Conservation (phyloP, 2,113 vertebrate species). For the Zosterops borbonicus region DNA sequence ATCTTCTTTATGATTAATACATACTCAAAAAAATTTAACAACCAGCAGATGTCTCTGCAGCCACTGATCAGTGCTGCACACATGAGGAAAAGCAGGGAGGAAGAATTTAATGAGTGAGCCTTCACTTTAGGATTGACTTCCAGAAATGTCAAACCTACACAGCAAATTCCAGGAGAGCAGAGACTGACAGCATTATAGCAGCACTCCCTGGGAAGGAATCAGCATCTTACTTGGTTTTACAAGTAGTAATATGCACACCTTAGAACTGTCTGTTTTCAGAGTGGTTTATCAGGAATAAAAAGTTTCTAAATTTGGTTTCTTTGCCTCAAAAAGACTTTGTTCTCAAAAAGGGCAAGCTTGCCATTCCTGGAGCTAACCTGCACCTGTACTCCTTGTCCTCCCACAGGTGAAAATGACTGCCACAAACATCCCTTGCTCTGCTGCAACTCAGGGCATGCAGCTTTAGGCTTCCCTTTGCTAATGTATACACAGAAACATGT, state of each 20-base stretch:
- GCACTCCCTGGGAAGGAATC: neutral
- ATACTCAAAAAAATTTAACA: neutral
- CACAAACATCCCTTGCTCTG: neutral
- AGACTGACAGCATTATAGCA: neutral
- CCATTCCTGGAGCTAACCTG: neutral
- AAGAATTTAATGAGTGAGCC: neutral
- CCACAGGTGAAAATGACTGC: neutral
- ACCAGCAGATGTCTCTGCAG: slow-evolving; percentile 48
- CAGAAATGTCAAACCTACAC: neutral
- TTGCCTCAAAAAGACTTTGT: neutral
- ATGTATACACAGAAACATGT: neutral
- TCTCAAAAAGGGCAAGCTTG: neutral
- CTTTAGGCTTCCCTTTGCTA: neutral
- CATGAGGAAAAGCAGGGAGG: neutral
- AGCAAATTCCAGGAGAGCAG: neutral
- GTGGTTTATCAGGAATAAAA: neutral
- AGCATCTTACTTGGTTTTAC: neutral
- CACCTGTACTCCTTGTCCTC: neutral
- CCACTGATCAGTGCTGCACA: neutral
- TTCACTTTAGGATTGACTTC: neutral
- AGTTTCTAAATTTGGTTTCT: neutral
- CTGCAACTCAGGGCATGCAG: neutral
- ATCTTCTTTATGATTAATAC: neutral
- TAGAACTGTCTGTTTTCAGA: neutral
- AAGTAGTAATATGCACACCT: neutral